Conservation (phyloP, 2,113 vertebrate species). For the Megaptera novaeangliae region DNA sequence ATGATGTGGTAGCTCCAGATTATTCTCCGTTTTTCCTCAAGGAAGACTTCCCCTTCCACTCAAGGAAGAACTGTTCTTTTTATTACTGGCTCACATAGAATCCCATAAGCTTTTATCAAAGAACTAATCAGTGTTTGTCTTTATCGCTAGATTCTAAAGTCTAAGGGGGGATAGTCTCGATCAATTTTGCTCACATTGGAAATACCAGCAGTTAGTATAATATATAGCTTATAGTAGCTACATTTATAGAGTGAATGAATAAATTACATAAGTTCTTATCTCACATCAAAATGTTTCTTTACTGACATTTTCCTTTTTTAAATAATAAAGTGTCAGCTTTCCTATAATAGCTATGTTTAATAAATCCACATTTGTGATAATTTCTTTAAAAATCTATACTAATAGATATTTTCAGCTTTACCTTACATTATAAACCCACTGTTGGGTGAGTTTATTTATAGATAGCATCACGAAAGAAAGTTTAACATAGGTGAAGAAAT, state of each 20-base stretch:
- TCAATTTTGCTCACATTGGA: background rate
- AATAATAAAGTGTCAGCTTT: background rate
- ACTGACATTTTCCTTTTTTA: background rate
- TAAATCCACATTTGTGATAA: background rate
- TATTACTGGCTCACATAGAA: background rate
- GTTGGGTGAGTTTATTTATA: background rate
- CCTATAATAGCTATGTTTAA: background rate
- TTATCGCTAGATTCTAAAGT: background rate
- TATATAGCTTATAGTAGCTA: background rate
- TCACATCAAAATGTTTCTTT: background rate
- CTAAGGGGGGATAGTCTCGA: background rate
- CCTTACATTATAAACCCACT: background rate
- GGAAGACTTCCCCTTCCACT: background rate
- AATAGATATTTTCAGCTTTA: background rate
- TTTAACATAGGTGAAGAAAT: background rate
- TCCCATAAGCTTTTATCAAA: background rate
- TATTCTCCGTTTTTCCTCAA: background rate
- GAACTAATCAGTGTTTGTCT: background rate
- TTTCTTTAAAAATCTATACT: background rate
- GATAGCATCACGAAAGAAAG: background rate
- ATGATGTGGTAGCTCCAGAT: background rate
- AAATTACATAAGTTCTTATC: background rate
- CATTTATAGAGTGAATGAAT: background rate
- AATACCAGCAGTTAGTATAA: background rate
- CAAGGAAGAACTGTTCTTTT: background rate